phyloP scores from a whole-genome alignment of 2,797 vertebrate genomes.

The Tenualosa thibaudeaui region DNA sequence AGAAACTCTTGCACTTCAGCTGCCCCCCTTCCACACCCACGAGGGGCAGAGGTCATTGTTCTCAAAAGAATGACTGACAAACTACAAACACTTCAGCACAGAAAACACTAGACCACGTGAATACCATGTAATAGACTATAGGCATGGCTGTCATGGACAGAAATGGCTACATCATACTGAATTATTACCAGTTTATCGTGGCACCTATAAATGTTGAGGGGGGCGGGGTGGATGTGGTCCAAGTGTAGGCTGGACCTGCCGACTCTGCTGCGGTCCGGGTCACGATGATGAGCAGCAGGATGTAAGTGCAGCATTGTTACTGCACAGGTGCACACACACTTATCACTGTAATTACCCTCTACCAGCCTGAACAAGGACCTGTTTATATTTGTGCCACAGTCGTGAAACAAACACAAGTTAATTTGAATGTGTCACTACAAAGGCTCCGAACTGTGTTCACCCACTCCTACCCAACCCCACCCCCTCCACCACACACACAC shows the following conservation, averaged over 20 bases:
- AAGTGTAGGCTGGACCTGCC: not conserved
- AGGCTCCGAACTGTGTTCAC: constrained; percentile 17
- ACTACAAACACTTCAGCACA: too few species aligned
- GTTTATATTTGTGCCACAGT: constrained; percentile 64
- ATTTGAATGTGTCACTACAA: constrained; percentile 65
- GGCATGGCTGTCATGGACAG: too few species aligned
- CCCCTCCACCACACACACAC: too few species aligned
- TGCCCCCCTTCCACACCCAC: too few species aligned
- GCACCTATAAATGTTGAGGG: not conserved
- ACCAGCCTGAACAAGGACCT: constrained; percentile 57
- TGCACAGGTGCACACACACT: constrained; percentile 54
- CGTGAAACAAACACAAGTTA: constrained; percentile 58
- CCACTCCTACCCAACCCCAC: not conserved
- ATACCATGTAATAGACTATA: too few species aligned
- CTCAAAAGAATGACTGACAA: too few species aligned
- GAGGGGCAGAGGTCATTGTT: too few species aligned
- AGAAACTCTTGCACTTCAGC: too few species aligned
- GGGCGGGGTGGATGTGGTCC: constrained; percentile 50
- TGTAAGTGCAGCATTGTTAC: not conserved
- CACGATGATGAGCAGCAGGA: too few species aligned
- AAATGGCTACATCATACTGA: not conserved
- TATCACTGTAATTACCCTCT: constrained; percentile 70
- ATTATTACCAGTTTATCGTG: not conserved
- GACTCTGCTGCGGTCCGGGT: not conserved
- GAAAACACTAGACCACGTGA: too few species aligned